Evolutionary conservation across 2,888 invertebrate genomes (phyloP).

Genomic region (Hedya salicella): DNA sequence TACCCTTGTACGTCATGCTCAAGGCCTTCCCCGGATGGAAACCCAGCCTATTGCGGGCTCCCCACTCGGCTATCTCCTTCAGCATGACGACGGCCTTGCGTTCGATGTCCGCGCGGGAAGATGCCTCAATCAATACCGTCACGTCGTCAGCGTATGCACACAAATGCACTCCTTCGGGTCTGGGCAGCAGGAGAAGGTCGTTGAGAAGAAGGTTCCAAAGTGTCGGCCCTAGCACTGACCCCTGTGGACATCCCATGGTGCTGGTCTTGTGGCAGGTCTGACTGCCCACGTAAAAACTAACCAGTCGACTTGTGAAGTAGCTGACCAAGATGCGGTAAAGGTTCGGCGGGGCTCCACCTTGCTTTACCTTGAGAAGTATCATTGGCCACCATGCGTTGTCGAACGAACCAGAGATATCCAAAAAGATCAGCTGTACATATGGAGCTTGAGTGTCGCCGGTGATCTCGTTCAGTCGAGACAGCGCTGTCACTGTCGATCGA

Average conservation of each 20-base stretch:
- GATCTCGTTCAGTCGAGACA: slow-evolving; percentile 31
- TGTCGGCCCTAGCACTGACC: no score
- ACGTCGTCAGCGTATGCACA: slow-evolving; percentile 52
- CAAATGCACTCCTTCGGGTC: slow-evolving; percentile 39
- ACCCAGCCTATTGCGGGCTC: slow-evolving; percentile 42
- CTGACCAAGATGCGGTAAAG: slow-evolving; percentile 47
- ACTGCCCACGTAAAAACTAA: slow-evolving; percentile 48
- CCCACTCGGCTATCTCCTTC: slow-evolving; percentile 40
- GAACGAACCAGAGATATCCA: slow-evolving; percentile 55
- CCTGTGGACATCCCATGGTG: no score
- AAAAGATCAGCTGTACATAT: slow-evolving; percentile 49
- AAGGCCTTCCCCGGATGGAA: slow-evolving; percentile 49
- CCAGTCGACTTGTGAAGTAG: slow-evolving; percentile 49
- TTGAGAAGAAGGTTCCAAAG: slow-evolving; percentile 51
- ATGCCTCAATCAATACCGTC: slow-evolving; percentile 47
- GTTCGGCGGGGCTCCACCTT: no score
- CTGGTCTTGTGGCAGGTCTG: no score
- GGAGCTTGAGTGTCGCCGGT: background rate
- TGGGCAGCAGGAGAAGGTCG: slow-evolving; percentile 48
- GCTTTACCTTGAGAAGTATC: slow-evolving; percentile 52
- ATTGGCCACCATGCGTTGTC: slow-evolving; percentile 59
- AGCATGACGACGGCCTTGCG: slow-evolving; percentile 23
- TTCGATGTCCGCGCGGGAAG: slow-evolving; percentile 43
- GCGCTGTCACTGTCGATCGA: no score
- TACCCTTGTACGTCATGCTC: slow-evolving; percentile 45